These are phyloP conservation scores for Paratrypauchen microcephalus DNA, from an alignment of 2,797 vertebrate species.

Conservation along the genomic window DNA sequence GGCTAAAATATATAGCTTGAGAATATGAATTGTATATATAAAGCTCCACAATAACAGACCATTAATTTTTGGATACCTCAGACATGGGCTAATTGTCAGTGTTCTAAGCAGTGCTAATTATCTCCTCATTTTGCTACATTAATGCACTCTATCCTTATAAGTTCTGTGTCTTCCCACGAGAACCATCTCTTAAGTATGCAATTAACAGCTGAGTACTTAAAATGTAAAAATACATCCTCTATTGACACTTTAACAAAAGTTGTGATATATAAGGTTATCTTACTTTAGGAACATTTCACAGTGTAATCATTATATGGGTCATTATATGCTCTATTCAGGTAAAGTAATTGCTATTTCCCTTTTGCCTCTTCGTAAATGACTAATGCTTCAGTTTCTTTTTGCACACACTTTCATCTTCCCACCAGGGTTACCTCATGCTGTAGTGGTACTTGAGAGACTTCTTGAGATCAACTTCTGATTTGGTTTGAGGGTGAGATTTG, in stretches of 20 bases:
- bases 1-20: not conserved
- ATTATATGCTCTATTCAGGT: not conserved
- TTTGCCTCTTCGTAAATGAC: too few species aligned
- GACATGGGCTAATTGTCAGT: constrained; percentile 46
- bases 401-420: too few species aligned
- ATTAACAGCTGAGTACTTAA: constrained; percentile 46
- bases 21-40: constrained; percentile 6
- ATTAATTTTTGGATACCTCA: constrained; percentile 54
- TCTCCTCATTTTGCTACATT: constrained; percentile 44
- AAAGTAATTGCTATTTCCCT: too few species aligned
- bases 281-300: too few species aligned
- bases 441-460: too few species aligned
- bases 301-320: not conserved
- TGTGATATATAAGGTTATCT: not conserved
- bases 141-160: constrained; percentile 34
- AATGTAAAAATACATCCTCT: constrained; percentile 9
- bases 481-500: too few species aligned
- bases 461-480: too few species aligned
- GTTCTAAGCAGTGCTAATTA: constrained; percentile 62
- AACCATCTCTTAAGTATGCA: constrained; percentile 31
- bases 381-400: too few species aligned
- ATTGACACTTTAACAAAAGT: constrained; percentile 16
- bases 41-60: constrained; percentile 39
- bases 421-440: too few species aligned
- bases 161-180: constrained; percentile 33